These are phyloP conservation scores for Penaeus monodon DNA, from an alignment of 2,888 invertebrate genomes.

Conservation along the genomic window DNA sequence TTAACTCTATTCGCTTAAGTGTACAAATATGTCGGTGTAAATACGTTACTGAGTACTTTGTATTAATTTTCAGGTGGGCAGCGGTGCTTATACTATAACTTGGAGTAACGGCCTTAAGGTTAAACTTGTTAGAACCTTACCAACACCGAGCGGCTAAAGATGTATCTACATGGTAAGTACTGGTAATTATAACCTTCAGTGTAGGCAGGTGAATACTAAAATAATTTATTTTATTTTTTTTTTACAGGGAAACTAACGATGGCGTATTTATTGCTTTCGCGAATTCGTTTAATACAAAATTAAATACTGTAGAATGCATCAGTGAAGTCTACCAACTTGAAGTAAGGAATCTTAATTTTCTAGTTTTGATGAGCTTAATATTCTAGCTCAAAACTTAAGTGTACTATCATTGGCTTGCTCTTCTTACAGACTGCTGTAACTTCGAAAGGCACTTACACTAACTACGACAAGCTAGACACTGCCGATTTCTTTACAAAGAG, in stretches of 20 bases:
- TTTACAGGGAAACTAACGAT: neutral
- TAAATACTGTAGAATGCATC: neutral
- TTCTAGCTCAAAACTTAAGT: no score
- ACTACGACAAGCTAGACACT: conserved; percentile 26
- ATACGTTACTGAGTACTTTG: no score
- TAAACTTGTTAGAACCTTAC: neutral
- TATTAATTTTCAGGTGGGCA: conserved; percentile 22
- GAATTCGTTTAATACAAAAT: neutral
- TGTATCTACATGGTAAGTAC: conserved; percentile 25
- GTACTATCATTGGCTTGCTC: no score
- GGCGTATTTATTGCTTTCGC: conserved; percentile 12
- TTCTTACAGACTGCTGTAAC: neutral
- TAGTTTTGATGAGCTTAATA: no score
- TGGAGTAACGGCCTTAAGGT: neutral
- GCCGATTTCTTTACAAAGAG: conserved; percentile 15
- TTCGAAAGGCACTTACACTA: conserved; percentile 14
- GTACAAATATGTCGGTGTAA: no score
- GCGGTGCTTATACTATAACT: conserved; percentile 38
- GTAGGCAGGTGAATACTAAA: no score
- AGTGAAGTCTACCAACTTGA: conserved; percentile 6
- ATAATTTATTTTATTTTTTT: no score
- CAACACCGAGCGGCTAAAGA: conserved; percentile 16
- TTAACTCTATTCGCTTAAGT: no score
- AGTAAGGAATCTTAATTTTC: no score
- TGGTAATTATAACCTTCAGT: no score